Percentiles rank a stretch among this genome's conserved stretches.
These are phyloP conservation scores for Gila orcuttii DNA, from an alignment of 2,113 vertebrate genomes.

Conservation along the genomic window DNA sequence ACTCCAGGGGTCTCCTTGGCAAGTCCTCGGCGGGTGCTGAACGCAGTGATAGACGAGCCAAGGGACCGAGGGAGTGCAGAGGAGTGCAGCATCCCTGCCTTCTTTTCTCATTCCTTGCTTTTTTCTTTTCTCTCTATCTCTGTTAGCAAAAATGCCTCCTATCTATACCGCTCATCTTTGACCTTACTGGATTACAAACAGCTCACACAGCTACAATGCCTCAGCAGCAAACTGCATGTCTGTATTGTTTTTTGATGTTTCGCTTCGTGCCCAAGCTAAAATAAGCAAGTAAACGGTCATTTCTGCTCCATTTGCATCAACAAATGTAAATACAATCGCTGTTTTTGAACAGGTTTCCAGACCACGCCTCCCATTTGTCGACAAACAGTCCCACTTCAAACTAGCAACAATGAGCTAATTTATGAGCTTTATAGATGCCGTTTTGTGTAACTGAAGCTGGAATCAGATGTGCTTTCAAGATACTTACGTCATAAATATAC, in stretches of 20 bases:
- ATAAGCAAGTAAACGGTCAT: not conserved
- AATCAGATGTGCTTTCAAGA: no score
- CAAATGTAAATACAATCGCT: not conserved
- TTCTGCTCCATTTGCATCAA: not conserved
- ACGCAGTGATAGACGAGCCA: conserved; percentile 52
- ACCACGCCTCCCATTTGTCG: not conserved
- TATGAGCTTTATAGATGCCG: no score
- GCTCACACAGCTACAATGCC: conserved; percentile 34
- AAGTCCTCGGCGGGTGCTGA: conserved; percentile 45
- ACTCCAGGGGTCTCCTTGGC: conserved; percentile 51
- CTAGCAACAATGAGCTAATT: not conserved
- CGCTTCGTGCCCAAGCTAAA: not conserved
- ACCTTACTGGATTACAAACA: conserved; percentile 41
- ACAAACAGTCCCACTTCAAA: not conserved
- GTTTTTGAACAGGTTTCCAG: not conserved
- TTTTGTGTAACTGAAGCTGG: no score
- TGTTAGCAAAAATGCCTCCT: conserved; percentile 37
- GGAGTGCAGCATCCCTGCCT: conserved; percentile 29
- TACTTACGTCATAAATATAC: no score
- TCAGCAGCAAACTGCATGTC: conserved; percentile 19
- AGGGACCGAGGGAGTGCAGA: conserved; percentile 50
- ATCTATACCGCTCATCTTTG: conserved; percentile 43
- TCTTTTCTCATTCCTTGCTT: conserved; percentile 11
- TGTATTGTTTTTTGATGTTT: conserved; percentile 21
- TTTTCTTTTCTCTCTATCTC: not conserved